These are phyloP conservation scores for Teleopsis dalmanni DNA, from an alignment of 1,140 invertebrate species.

Conservation along the genomic window DNA sequence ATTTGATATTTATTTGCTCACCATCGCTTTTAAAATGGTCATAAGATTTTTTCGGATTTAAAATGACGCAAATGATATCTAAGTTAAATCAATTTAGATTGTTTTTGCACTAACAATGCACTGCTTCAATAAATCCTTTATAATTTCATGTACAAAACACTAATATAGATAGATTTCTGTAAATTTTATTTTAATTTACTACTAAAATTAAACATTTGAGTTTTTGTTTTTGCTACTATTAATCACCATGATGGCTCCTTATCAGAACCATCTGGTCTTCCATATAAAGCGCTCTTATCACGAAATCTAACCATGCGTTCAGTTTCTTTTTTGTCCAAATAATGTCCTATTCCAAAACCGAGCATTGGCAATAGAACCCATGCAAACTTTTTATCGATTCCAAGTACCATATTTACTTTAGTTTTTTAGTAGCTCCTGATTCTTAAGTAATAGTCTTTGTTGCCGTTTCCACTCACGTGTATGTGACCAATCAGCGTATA, in stretches of 20 bases:
- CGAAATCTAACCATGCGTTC: slow-evolving; percentile 61
- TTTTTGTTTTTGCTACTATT: neutral
- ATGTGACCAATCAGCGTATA: slow-evolving; percentile 61
- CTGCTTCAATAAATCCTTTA: no score
- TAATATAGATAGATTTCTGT: no score
- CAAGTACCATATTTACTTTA: slow-evolving; percentile 28
- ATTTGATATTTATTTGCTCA: no score
- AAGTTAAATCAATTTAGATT: no score
- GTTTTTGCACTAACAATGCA: no score
- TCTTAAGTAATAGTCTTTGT: slow-evolving; percentile 33
- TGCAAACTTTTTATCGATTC: slow-evolving; percentile 45
- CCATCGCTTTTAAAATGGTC: no score
- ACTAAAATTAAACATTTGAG: neutral
- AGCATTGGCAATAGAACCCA: slow-evolving; percentile 47
- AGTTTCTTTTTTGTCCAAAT: slow-evolving; percentile 59
- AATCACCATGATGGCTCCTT: slow-evolving; percentile 11
- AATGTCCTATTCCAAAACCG: slow-evolving; percentile 54
- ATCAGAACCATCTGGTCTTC: slow-evolving; percentile 47
- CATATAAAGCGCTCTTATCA: slow-evolving; percentile 70
- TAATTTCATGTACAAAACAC: no score
- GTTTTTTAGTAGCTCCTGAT: slow-evolving; percentile 13
- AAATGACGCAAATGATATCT: no score
- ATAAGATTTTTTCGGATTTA: no score
- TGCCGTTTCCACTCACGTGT: slow-evolving; percentile 62
- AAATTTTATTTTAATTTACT: no score